Conservation (phyloP, 2,888 invertebrate genomes). For the Isoperla grammatica region DNA sequence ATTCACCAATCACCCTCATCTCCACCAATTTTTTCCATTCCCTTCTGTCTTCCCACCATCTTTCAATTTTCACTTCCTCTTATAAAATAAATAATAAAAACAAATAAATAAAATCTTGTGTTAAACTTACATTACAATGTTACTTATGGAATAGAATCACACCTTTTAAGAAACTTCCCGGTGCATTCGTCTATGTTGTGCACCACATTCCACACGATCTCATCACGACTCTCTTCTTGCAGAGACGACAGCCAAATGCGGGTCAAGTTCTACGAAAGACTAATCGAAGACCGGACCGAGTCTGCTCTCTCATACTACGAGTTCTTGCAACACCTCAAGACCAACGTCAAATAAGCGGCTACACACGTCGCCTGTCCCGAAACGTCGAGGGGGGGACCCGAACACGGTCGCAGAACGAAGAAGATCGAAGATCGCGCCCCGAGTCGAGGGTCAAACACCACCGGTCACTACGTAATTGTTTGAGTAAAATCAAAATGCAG, state of each 20-base stretch:
- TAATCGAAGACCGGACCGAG: conserved; percentile 93
- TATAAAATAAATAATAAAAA: too few relatives aligned
- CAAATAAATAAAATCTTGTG: too few relatives aligned
- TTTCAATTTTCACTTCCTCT: too few relatives aligned
- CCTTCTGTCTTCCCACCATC: too few relatives aligned
- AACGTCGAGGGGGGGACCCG: neutral
- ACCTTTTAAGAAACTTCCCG: too few relatives aligned
- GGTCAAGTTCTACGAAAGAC: conserved; percentile 74
- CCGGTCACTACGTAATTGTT: neutral
- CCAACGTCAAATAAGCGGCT: conserved; percentile 70
- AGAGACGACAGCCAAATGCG: conserved; percentile 90
- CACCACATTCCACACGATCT: too few relatives aligned
- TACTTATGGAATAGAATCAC: too few relatives aligned
- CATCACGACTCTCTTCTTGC: conserved; percentile 39
- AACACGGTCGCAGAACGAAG: neutral
- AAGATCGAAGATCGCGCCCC: neutral
- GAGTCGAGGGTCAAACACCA: neutral
- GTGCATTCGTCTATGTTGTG: too few relatives aligned
- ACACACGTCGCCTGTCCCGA: neutral
- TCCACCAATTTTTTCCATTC: too few relatives aligned
- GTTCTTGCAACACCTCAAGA: conserved; percentile 92
- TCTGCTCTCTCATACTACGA: conserved; percentile 94
- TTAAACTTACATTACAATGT: too few relatives aligned
- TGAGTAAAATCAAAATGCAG: too few relatives aligned
- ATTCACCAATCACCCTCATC: too few relatives aligned